Evolutionary conservation across 2,797 vertebrate species (phyloP), one percentile per base, ranked within the genome.

Genomic region (Parauchenoglanis ngamensis): DNA sequence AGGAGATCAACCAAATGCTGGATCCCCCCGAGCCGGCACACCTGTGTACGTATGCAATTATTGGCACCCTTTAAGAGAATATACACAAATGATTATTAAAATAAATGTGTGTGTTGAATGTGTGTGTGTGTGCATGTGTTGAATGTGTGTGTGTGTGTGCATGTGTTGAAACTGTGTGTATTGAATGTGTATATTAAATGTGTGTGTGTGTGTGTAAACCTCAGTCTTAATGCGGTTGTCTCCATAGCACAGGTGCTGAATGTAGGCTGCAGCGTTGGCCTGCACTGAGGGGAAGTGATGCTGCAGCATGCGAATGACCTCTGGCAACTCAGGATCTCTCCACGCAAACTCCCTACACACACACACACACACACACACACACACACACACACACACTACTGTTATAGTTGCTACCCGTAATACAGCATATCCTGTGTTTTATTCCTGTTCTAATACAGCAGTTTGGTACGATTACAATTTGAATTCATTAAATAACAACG

Each of bases 251-350:
- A 99, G 96, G 94, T 99, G 98, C 93, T 99, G 98, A 46, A 99
- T 96, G 91, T 98, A 99, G 87, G 98, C 98, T 0, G 98, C 98
- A 0, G 98, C 98, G 0, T 99, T 99, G 0, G 97, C 97, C 92
- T 99, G 98, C n/a, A 99, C 98, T 0, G 98, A 99, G 0, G 98
- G 98, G 92, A 99, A 99, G 93, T 99, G 98, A 91, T 99, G 98
- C 89, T 99, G 98, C 54, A 99, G 96, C 98, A 99, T 99, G 94
- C 98, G 98, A 85, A 99, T 99, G 88, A 99, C 98, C 90, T 99
- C 98, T 0, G 97, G 96, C 90, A 99, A 93, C 90, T 99, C 98
- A 0, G 98, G 98, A 78, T 99, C 98, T 2, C 98, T 96, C 98
- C 98, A 99, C 0, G 97, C 97, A 92, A 99, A 98, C 95, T 99